Conservation (phyloP, 2,797 vertebrate genomes). For the Liparis tanakae region DNA sequence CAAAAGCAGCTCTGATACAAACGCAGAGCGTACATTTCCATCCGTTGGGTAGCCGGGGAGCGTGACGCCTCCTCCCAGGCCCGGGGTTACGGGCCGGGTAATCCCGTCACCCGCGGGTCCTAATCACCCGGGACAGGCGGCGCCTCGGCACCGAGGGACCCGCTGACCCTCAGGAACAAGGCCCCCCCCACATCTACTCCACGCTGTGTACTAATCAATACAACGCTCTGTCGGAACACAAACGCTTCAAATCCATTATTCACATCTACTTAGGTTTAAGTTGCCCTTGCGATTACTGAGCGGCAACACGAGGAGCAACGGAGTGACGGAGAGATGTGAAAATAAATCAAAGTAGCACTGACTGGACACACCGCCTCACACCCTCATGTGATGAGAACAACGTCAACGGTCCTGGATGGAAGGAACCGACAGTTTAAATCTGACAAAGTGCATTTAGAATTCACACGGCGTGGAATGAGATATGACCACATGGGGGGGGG, state of each 20-base stretch:
- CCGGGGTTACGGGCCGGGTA: conserved; percentile 85
- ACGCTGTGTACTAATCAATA: conserved; percentile 16
- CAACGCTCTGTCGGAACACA: conserved; percentile 56
- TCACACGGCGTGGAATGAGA: background rate
- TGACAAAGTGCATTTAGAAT: conserved; percentile 19
- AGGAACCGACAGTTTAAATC: conserved; percentile 4
- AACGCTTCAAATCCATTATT: conserved; percentile 9
- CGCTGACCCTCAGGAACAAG: conserved; percentile 52
- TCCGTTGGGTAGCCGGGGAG: too few relatives aligned
- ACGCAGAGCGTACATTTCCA: conserved; percentile 83
- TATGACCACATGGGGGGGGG: too few relatives aligned
- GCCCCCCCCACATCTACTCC: conserved; percentile 36
- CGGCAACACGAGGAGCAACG: background rate
- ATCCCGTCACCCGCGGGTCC: conserved; percentile 78
- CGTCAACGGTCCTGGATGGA: background rate
- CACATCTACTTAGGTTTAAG: background rate
- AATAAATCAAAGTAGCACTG: background rate
- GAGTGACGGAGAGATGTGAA: background rate
- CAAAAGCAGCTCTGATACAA: conserved; percentile 84
- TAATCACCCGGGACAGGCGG: conserved; percentile 87
- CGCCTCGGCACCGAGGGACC: conserved; percentile 41
- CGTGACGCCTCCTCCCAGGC: conserved; percentile 81
- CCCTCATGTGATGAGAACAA: conserved; percentile 22
- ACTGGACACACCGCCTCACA: conserved; percentile 17
- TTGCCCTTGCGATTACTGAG: background rate